A percentile compares a stretch with the other conserved stretches of the same genome.
These are phyloP conservation scores for Palaemon carinicauda DNA, from an alignment of 1,140 invertebrate genomes.

Conservation along the genomic window DNA sequence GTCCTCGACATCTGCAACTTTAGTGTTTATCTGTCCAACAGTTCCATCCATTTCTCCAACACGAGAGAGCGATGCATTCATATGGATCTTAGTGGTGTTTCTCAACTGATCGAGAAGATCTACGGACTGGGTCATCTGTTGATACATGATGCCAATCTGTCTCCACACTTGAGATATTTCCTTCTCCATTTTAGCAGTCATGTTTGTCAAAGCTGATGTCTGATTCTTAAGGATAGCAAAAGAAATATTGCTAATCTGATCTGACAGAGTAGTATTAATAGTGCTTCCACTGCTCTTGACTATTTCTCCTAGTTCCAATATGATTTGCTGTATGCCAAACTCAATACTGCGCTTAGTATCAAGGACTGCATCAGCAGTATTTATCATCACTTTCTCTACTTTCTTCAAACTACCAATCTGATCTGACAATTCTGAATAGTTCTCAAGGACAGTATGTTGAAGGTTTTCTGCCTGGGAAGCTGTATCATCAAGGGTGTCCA, in stretches of 20 bases:
- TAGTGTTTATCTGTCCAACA: slow-evolving; percentile 72
- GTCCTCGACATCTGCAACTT: slow-evolving; percentile 81
- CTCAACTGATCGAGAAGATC: slow-evolving; percentile 78
- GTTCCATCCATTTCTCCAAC: slow-evolving; percentile 70
- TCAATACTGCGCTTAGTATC: slow-evolving; percentile 85
- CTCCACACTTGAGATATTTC: slow-evolving; percentile 87
- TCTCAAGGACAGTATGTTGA: slow-evolving; percentile 55
- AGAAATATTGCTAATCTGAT: slow-evolving; percentile 77
- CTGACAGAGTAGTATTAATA: slow-evolving; percentile 75
- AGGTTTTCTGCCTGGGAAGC: slow-evolving; percentile 56
- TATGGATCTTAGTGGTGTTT: slow-evolving; percentile 68
- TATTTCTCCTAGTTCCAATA: slow-evolving; percentile 74
- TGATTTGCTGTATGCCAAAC: slow-evolving; percentile 83
- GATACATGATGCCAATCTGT: slow-evolving; percentile 87
- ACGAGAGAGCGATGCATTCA: slow-evolving; percentile 81
- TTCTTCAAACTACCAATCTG: slow-evolving; percentile 70
- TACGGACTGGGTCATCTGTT: slow-evolving; percentile 80
- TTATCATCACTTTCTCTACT: slow-evolving; percentile 81
- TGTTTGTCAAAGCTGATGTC: slow-evolving; percentile 75
- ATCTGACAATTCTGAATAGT: slow-evolving; percentile 50
- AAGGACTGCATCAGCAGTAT: slow-evolving; percentile 84
- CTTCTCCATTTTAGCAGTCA: slow-evolving; percentile 79
- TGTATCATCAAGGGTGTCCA: slow-evolving; percentile 51
- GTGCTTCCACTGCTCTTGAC: slow-evolving; percentile 72
- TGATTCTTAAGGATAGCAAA: slow-evolving; percentile 78